Conservation (phyloP, 2,113 vertebrate species). For the Donacobius atricapilla region DNA sequence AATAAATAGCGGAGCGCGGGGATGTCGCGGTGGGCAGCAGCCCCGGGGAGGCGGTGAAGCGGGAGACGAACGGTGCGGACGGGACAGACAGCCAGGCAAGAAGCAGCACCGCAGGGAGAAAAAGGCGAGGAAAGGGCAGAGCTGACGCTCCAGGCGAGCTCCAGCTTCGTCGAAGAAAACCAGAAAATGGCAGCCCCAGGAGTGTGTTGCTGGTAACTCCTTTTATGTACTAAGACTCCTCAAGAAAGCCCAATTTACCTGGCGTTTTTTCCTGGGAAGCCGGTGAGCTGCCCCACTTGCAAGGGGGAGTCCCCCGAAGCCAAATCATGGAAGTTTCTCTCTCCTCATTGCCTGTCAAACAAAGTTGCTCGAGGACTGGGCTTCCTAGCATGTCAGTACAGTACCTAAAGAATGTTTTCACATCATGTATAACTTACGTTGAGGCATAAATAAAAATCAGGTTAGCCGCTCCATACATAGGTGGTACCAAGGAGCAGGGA, state of each 20-base stretch:
- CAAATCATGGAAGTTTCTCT: background rate
- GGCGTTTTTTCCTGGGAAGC: background rate
- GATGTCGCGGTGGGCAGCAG: rapidly evolving
- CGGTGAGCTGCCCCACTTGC: background rate
- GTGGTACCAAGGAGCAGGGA: background rate
- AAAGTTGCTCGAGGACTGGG: rapidly evolving
- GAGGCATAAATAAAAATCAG: background rate
- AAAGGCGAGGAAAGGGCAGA: background rate
- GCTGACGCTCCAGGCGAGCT: background rate
- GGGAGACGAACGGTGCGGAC: too few relatives aligned
- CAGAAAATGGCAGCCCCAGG: background rate
- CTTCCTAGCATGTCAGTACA: background rate
- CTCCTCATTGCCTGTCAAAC: background rate
- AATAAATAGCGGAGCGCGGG: background rate
- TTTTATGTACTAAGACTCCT: background rate
- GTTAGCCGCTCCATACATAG: background rate
- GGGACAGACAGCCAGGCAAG: background rate
- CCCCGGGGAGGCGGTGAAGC: rapidly evolving
- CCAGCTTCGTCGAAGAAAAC: rapidly evolving
- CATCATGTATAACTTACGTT: background rate
- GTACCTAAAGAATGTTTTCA: background rate
- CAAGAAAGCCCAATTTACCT: background rate
- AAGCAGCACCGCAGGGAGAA: background rate
- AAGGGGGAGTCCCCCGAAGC: background rate
- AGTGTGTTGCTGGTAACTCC: too few relatives aligned